Percentiles rank a stretch among this genome's conserved stretches.
These are phyloP conservation scores for Microcebus jonahi DNA, from an alignment of 2,113 vertebrate species.

Conservation along the genomic window DNA sequence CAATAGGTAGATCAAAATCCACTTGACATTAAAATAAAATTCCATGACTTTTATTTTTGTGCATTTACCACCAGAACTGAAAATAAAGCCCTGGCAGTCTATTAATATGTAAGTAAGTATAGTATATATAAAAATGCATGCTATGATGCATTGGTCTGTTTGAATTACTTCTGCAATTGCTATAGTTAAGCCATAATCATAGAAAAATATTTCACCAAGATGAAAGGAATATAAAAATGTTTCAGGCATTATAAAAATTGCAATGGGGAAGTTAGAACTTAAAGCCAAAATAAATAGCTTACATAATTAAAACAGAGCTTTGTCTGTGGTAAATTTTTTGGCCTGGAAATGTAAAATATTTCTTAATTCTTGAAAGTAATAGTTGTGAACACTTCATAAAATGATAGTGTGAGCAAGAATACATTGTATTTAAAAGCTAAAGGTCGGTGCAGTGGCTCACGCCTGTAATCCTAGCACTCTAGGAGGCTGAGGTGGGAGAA, in stretches of 20 bases:
- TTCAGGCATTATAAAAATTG: background rate
- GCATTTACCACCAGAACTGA: background rate
- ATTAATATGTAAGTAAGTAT: background rate
- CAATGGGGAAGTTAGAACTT: background rate
- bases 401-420: background rate
- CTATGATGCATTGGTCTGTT: background rate
- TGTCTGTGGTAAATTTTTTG: background rate
- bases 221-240: background rate
- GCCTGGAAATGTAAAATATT: background rate
- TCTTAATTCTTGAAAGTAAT: conserved; percentile 22
- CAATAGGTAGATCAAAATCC: background rate
- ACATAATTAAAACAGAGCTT: background rate
- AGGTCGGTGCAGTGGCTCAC: no score
- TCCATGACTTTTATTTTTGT: background rate
- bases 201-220: conserved; percentile 8
- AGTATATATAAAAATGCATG: background rate
- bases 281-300: background rate
- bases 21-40: background rate
- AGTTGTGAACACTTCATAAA: conserved; percentile 10
- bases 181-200: background rate
- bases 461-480: no score
- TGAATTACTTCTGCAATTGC: background rate
- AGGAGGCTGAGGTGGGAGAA: no score
- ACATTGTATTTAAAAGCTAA: background rate
- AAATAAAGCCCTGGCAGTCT: background rate